These are phyloP conservation scores for Channallabes apus DNA, from an alignment of 2,797 vertebrate genomes.

Conservation along the genomic window DNA sequence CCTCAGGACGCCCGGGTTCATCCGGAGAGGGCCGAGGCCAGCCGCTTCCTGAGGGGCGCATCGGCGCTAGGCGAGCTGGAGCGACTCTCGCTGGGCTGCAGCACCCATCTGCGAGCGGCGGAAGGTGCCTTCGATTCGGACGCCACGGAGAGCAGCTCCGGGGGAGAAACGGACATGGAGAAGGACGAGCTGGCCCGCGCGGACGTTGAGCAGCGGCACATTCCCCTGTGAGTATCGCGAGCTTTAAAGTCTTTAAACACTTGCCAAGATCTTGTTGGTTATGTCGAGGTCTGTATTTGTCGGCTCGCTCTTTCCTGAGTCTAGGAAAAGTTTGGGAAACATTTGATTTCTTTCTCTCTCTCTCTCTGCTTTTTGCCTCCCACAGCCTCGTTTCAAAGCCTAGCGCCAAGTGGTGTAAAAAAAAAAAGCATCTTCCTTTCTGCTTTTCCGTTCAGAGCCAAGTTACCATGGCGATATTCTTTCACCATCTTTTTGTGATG, in stretches of 20 bases:
- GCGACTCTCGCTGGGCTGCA: slow-evolving; percentile 77
- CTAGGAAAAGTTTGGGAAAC: neutral
- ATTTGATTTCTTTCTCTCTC: neutral
- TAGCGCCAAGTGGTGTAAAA: neutral
- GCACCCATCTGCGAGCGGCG: slow-evolving; percentile 75
- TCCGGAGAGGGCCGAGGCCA: slow-evolving; percentile 74
- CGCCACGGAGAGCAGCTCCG: slow-evolving; percentile 85
- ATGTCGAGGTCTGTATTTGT: neutral
- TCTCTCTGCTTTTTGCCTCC: neutral
- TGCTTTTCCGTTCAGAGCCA: neutral
- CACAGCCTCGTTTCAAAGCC: neutral
- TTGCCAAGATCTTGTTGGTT: neutral
- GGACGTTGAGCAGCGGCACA: slow-evolving; percentile 76
- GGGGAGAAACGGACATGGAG: slow-evolving; percentile 83
- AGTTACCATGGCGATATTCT: neutral
- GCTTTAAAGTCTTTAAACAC: neutral
- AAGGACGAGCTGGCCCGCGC: slow-evolving; percentile 78
- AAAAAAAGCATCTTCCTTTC: no score
- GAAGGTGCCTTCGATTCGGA: slow-evolving; percentile 85
- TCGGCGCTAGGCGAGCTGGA: slow-evolving; percentile 78
- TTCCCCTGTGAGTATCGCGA: slow-evolving; percentile 79
- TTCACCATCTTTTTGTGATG: neutral
- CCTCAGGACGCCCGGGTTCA: slow-evolving; percentile 66
- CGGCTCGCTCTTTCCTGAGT: neutral
- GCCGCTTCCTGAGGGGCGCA: slow-evolving; percentile 77